Percentiles rank a stretch among this genome's conserved stretches.
Conservation (phyloP, 2,113 vertebrate species). For the Dermatemys mawii region DNA sequence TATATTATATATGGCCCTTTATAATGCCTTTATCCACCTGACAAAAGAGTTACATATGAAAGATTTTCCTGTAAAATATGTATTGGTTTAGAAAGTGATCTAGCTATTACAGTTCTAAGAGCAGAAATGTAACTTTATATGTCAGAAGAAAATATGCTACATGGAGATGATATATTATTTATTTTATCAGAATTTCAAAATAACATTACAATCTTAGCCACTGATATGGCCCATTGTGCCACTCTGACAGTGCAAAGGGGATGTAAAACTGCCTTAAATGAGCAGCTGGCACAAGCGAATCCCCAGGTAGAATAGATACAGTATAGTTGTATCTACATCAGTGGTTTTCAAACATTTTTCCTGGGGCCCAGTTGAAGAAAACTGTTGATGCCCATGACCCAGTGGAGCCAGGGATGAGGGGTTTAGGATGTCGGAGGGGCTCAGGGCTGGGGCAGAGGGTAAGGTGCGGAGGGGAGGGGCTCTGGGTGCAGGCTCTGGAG, state of each 20-base stretch:
- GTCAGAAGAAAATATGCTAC: background rate
- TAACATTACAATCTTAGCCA: background rate
- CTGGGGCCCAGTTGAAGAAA: no score
- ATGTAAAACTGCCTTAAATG: background rate
- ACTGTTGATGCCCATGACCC: no score
- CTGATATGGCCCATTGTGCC: background rate
- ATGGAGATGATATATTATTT: background rate
- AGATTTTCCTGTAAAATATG: constrained; percentile 26
- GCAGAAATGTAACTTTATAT: background rate
- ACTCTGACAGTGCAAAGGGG: background rate
- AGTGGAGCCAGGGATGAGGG: no score
- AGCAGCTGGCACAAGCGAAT: background rate
- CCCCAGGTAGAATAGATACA: background rate
- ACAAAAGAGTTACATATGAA: background rate
- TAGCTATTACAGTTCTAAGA: constrained; percentile 13
- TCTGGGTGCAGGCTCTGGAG: no score
- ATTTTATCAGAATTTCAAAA: constrained; percentile 29
- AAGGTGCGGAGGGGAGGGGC: no score
- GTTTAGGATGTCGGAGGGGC: no score
- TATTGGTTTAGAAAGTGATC: constrained; percentile 9
- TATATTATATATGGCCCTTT: no score
- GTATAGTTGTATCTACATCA: background rate
- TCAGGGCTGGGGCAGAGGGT: no score
- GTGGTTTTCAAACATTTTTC: no score
- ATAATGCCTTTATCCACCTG: accelerated